phyloP scores from a whole-genome alignment of 2,888 invertebrate species.

The Cabera pusaria region DNA sequence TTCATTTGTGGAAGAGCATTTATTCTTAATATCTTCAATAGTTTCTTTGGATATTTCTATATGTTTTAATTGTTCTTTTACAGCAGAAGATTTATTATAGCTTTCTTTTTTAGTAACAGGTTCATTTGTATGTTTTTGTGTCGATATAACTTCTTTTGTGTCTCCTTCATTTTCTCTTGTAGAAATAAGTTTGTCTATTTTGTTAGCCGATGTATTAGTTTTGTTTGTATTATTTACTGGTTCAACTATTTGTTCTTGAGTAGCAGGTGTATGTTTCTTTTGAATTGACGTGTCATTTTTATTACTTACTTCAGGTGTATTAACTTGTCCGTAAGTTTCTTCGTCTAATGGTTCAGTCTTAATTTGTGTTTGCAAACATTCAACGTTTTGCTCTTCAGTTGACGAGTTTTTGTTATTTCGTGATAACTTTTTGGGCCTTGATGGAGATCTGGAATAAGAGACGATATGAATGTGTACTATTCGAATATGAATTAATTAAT shows the following conservation, averaged over 20 bases:
- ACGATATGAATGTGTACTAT: neutral
- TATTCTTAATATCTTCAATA: too few relatives aligned
- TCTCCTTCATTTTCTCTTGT: too few relatives aligned
- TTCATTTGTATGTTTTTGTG: neutral
- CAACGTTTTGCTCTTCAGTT: constrained; percentile 19
- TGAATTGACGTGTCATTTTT: too few relatives aligned
- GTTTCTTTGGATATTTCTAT: too few relatives aligned
- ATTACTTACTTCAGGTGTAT: too few relatives aligned
- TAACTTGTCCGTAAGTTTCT: too few relatives aligned
- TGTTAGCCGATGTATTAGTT: too few relatives aligned
- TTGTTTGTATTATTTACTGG: neutral
- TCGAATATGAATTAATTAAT: too few relatives aligned
- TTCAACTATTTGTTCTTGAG: neutral
- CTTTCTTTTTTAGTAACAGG: neutral
- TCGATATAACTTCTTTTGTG: too few relatives aligned
- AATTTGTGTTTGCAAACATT: neutral
- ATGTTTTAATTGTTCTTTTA: neutral
- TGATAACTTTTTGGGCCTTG: constrained; percentile 1
- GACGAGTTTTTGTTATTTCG: constrained; percentile 2
- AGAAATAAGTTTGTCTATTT: neutral
- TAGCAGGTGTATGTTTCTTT: neutral
- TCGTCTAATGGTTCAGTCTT: neutral
- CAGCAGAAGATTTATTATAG: neutral
- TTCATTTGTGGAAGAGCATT: too few relatives aligned
- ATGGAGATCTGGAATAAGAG: constrained; percentile 34